These are phyloP conservation scores for Ceriagrion tenellum DNA, from an alignment of 2,888 invertebrate species.

Conservation along the genomic window DNA sequence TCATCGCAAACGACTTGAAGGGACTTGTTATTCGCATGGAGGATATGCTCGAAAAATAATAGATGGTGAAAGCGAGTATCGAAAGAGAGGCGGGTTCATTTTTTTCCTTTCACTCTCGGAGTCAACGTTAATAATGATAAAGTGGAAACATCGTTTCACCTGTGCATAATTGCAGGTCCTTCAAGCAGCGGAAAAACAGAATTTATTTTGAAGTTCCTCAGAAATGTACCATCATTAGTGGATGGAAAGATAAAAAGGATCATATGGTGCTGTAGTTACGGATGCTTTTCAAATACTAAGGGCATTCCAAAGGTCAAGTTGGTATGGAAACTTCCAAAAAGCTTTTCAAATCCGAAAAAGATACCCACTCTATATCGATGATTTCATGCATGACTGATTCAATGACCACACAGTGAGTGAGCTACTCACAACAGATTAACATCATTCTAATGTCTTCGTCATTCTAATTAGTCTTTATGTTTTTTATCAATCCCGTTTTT, in stretches of 20 bases:
- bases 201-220: too few species aligned
- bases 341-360: conserved; percentile 11
- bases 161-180: too few species aligned
- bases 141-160: too few species aligned
- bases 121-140: too few species aligned
- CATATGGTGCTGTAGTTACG: conserved; percentile 39
- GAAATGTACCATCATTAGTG: neutral
- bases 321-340: conserved; percentile 57
- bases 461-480: too few species aligned
- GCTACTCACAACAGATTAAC: neutral
- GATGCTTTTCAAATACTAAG: conserved; percentile 67
- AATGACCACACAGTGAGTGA: neutral
- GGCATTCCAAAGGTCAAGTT: conserved; percentile 69
- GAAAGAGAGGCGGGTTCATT: too few species aligned
- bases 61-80: too few species aligned
- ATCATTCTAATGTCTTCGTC: neutral
- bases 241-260: conserved; percentile 20
- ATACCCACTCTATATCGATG: neutral
- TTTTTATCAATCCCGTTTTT: neutral
- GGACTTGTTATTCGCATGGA: too few species aligned
- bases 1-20: too few species aligned
- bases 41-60: too few species aligned
- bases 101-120: too few species aligned
- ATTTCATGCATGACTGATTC: neutral
- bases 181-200: too few species aligned